These are phyloP conservation scores for Kobus ellipsiprymnus DNA, from an alignment of 2,113 vertebrate genomes.

Conservation along the genomic window DNA sequence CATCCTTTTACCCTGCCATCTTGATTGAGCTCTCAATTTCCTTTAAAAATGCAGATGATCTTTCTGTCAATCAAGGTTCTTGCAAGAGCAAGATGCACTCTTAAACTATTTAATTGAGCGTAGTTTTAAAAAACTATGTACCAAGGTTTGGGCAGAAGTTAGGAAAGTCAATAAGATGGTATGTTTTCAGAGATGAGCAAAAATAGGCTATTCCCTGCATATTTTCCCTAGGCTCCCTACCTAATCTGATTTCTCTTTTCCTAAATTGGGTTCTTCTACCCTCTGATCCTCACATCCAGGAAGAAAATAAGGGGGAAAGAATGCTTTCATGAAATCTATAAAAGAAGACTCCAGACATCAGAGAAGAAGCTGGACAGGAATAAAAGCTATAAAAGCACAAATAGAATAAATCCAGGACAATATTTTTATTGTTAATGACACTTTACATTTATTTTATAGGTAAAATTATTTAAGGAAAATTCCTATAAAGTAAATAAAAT, in stretches of 20 bases:
- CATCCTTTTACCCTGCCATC: background rate
- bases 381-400: background rate
- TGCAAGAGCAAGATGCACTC: background rate
- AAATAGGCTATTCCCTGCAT: background rate
- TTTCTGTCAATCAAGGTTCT: background rate
- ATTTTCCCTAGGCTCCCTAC: background rate
- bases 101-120: background rate
- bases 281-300: background rate
- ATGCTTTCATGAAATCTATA: background rate
- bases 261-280: too few species aligned
- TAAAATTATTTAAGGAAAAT: background rate
- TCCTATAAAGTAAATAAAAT: background rate
- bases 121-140: background rate
- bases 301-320: background rate
- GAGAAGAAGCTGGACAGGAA: background rate
- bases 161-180: background rate
- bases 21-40: background rate
- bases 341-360: background rate
- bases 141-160: background rate
- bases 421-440: background rate
- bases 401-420: background rate
- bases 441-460: background rate
- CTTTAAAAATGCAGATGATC: background rate
- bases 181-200: background rate
- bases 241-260: background rate